These are phyloP conservation scores for Pogonomyrmex californicus DNA, from an alignment of 1,140 invertebrate species.

Conservation along the genomic window DNA sequence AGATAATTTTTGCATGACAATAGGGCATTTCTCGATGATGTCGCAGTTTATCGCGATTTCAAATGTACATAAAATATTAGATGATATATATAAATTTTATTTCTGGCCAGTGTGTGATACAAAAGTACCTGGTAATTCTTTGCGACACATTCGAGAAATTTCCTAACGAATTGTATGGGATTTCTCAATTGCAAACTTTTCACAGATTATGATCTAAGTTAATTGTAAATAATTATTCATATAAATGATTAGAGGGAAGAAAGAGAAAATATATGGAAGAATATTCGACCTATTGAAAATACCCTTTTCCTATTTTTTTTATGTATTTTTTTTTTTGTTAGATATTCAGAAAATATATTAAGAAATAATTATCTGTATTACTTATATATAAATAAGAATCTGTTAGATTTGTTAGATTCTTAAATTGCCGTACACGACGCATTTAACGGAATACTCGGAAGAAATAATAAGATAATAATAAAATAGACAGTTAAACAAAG, in stretches of 20 bases:
- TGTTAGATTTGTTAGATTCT: slow-evolving; percentile 28
- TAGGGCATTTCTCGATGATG: slow-evolving; percentile 12
- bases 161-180: background rate
- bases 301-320: background rate
- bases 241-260: background rate
- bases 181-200: background rate
- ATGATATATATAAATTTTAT: slow-evolving; percentile 7
- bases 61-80: slow-evolving; percentile 3
- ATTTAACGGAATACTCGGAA: background rate
- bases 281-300: slow-evolving; percentile 5
- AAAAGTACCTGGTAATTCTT: slow-evolving; percentile 20
- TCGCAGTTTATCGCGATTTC: background rate
- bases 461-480: background rate
- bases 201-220: background rate
- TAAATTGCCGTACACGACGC: slow-evolving; percentile 47
- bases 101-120: slow-evolving; percentile 31
- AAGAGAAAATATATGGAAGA: background rate
- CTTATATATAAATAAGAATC: background rate
- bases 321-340: slow-evolving; percentile 23
- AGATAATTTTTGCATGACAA: background rate
- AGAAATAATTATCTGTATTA: slow-evolving; percentile 26
- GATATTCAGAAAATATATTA: slow-evolving; percentile 1
- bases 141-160: slow-evolving; percentile 13
- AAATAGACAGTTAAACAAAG: slow-evolving; percentile 14
- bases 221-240: slow-evolving; percentile 47